phyloP scores from a whole-genome alignment of 2,113 vertebrate genomes.

The Orycteropus afer region DNA sequence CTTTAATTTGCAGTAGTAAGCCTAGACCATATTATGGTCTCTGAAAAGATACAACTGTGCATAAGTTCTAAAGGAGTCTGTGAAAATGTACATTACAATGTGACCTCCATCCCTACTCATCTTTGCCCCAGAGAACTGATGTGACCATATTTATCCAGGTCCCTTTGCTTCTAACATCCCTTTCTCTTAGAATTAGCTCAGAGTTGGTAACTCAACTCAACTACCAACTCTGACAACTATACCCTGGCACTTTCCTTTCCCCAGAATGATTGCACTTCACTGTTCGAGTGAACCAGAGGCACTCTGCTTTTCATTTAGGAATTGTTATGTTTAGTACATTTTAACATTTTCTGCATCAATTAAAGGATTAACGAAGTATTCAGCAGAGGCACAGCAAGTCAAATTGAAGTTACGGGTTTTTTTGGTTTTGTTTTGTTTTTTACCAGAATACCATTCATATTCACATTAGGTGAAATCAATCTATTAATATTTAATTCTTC shows the following conservation, averaged over 20 bases:
- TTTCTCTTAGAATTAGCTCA: not conserved
- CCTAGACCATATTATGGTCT: not conserved
- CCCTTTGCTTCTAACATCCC: not conserved
- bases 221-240: not conserved
- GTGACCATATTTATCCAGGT: not conserved
- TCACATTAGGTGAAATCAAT: slow-evolving; percentile 73
- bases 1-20: not conserved
- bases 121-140: not conserved
- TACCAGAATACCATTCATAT: slow-evolving; percentile 42
- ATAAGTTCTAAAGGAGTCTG: slow-evolving; percentile 15
- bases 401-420: slow-evolving; percentile 51
- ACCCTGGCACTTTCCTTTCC: slow-evolving; percentile 27
- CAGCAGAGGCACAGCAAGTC: slow-evolving; percentile 41
- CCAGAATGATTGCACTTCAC: slow-evolving; percentile 49
- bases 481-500: slow-evolving; percentile 82
- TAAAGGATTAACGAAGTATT: slow-evolving; percentile 80
- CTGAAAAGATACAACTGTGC: not conserved
- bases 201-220: not conserved
- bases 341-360: slow-evolving; percentile 74
- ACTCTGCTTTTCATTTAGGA: slow-evolving; percentile 52
- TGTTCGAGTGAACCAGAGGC: slow-evolving; percentile 66
- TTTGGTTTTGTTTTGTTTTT: slow-evolving; percentile 46
- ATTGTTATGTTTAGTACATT: slow-evolving; percentile 63
- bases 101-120: not conserved
- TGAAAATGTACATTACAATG: not conserved